These are phyloP conservation scores for Narcine bancroftii DNA, from an alignment of 2,113 vertebrate genomes.

Conservation along the genomic window DNA sequence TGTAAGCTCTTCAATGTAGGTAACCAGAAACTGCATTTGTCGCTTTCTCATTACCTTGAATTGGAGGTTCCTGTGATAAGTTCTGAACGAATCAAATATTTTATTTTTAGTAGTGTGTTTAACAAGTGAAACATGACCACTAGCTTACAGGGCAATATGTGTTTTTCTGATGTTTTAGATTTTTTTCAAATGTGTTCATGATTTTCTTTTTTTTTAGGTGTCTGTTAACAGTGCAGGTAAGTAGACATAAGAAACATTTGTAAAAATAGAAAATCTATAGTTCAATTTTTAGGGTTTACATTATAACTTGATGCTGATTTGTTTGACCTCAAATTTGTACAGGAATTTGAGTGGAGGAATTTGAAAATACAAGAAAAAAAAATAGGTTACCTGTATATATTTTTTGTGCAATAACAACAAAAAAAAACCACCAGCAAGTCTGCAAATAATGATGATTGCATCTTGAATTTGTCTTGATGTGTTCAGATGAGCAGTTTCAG, in stretches of 20 bases:
- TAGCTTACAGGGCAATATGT: neutral
- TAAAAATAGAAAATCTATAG: neutral
- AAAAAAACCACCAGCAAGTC: no score
- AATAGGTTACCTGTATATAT: no score
- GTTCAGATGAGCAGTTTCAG: no score
- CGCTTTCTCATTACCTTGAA: neutral
- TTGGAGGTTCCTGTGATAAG: neutral
- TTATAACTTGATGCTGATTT: conserved; percentile 12
- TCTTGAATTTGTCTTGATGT: no score
- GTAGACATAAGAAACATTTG: conserved; percentile 37
- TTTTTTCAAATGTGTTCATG: neutral
- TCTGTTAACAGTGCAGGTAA: conserved; percentile 94
- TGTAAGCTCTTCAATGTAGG: neutral
- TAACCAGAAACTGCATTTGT: neutral
- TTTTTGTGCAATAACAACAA: no score
- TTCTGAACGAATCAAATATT: neutral
- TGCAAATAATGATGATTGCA: no score
- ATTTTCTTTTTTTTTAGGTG: conserved; percentile 64
- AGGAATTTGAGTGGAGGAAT: neutral
- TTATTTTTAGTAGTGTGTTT: neutral
- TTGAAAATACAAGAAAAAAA: conserved; percentile 17
- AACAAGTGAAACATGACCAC: neutral
- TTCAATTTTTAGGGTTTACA: neutral
- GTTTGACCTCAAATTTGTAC: neutral
- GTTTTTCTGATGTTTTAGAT: neutral